phyloP scores from a whole-genome alignment of 1,140 invertebrate species.

The Leptopilina clavipes region DNA sequence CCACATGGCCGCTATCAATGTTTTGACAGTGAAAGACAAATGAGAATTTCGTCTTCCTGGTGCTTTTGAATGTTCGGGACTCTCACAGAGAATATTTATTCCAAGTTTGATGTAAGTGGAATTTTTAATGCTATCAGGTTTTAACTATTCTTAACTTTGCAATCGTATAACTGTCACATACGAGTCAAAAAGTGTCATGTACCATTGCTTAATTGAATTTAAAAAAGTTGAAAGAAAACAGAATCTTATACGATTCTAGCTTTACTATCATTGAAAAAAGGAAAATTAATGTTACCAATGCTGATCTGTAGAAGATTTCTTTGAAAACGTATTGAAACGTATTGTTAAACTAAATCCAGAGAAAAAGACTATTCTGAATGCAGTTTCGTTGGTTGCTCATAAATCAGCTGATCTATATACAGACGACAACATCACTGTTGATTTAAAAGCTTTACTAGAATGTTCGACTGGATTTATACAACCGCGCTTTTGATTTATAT shows the following conservation, averaged over 20 bases:
- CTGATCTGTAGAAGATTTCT: slow-evolving; percentile 41
- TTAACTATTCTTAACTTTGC: background rate
- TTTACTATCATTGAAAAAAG: slow-evolving; percentile 37
- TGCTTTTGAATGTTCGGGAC: no score
- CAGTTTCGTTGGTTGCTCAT: slow-evolving; percentile 42
- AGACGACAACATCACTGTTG: background rate
- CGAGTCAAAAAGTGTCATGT: no score
- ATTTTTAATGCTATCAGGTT: background rate
- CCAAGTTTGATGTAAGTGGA: slow-evolving; percentile 13
- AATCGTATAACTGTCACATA: no score
- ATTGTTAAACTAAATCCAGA: slow-evolving; percentile 25
- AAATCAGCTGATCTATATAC: slow-evolving; percentile 1
- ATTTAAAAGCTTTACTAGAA: slow-evolving; percentile 37
- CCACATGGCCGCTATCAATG: no score
- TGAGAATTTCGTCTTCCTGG: no score
- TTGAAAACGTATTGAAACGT: background rate
- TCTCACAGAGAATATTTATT: slow-evolving; percentile 11
- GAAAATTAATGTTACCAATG: slow-evolving; percentile 41
- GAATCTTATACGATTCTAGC: slow-evolving; percentile 46
- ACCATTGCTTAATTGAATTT: no score
- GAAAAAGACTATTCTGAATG: slow-evolving; percentile 6
- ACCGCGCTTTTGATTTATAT: slow-evolving; percentile 41
- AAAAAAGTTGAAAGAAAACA: no score
- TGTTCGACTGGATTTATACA: slow-evolving; percentile 35
- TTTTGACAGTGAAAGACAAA: no score